A percentile compares a stretch with the other conserved stretches of the same genome.
phyloP scores from a whole-genome alignment of 1,140 invertebrate species.

The Samia ricini region DNA sequence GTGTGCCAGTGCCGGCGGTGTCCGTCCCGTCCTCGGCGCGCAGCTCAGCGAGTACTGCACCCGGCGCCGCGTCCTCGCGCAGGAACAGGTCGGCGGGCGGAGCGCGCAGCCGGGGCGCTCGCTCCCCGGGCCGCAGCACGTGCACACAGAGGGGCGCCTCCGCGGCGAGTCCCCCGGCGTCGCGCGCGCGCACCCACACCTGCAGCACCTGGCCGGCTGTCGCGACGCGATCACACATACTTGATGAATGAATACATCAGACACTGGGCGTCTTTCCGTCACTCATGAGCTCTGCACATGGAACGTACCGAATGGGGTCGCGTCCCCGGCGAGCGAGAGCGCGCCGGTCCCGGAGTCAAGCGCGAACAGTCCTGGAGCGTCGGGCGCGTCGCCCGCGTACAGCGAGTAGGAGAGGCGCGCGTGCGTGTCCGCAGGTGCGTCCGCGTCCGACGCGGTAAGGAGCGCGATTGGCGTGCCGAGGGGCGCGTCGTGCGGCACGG shows the following conservation, averaged over 20 bases:
- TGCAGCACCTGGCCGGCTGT: conserved; percentile 87
- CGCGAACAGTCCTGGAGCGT: conserved; percentile 81
- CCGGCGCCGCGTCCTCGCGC: conserved; percentile 83
- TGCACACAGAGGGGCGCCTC: conserved; percentile 88
- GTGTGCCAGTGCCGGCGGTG: conserved; percentile 18
- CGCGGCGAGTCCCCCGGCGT: conserved; percentile 84
- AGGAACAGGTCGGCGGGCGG: conserved; percentile 87
- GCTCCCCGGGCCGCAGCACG: conserved; percentile 83
- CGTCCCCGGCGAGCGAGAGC: conserved; percentile 80
- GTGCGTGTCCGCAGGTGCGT: conserved; percentile 83
- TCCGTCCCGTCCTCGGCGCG: conserved; percentile 64
- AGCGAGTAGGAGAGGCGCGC: conserved; percentile 86
- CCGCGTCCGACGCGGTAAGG: conserved; percentile 78
- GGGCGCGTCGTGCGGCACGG: conserved; percentile 83
- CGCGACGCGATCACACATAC: conserved; percentile 29
- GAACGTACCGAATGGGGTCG: conserved; percentile 73
- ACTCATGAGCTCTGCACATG: neutral
- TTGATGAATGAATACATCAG: neutral
- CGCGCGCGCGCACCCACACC: conserved; percentile 92
- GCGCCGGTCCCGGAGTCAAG: conserved; percentile 85
- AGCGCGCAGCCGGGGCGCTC: conserved; percentile 85
- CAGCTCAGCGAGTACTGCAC: conserved; percentile 67
- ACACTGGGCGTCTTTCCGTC: neutral
- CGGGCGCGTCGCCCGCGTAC: conserved; percentile 80
- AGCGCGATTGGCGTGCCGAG: conserved; percentile 81